Evolutionary conservation across 2,113 vertebrate genomes (phyloP).

Genomic region (Heteronetta atricapilla): DNA sequence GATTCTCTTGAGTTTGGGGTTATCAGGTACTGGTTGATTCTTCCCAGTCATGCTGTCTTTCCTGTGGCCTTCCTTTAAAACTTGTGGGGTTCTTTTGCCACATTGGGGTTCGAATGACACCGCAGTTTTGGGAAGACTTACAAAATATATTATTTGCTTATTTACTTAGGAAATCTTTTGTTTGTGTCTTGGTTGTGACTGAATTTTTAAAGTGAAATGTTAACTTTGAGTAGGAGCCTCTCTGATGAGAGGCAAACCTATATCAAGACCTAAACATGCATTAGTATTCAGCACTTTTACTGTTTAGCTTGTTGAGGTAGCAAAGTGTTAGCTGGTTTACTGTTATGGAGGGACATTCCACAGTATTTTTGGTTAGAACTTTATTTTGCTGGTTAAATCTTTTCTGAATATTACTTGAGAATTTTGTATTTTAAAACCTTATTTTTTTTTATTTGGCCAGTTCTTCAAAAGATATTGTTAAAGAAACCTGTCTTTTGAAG

Average conservation of each 20-base stretch:
- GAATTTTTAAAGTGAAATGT: background rate
- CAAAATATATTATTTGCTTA: background rate
- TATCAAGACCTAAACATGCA: background rate
- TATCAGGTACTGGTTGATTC: background rate
- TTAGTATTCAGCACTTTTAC: background rate
- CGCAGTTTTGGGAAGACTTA: background rate
- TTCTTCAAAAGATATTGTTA: background rate
- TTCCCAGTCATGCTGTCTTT: background rate
- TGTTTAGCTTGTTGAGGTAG: background rate
- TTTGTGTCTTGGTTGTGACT: background rate
- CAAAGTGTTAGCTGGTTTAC: background rate
- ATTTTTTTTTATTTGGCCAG: background rate
- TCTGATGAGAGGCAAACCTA: background rate
- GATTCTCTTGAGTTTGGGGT: background rate
- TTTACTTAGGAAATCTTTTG: background rate
- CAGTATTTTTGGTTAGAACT: background rate
- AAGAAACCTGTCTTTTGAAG: background rate
- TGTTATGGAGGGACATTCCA: background rate
- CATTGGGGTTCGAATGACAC: background rate
- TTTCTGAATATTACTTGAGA: background rate
- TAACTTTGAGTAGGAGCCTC: background rate
- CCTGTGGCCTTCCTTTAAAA: background rate
- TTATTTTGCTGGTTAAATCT: background rate
- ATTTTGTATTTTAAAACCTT: background rate
- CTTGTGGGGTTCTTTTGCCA: background rate